Evolutionary conservation across 2,797 vertebrate species (phyloP), one percentile per base, ranked within the genome.

Genomic region (Lerista edwardsae): DNA sequence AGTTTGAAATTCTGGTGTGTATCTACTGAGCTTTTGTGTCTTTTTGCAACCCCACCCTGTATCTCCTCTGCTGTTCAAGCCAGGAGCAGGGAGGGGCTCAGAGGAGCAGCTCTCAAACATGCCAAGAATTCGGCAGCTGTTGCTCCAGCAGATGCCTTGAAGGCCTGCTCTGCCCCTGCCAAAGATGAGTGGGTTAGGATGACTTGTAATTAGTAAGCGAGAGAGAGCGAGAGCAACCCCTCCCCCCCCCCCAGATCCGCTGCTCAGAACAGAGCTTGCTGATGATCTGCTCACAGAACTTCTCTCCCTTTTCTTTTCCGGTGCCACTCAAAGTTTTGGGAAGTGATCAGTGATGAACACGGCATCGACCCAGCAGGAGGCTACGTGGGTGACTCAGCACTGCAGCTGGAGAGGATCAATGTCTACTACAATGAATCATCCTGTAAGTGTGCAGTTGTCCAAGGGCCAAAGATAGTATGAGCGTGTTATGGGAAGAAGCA

Each of bases 401-500:
- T 98, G 79, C 98, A 99, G 93, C 97, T 99, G 95, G 98, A 99
- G 92, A 93, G 98, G 74, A 97, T 98, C 95, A 98, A 97, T 87
- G 98, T 99, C 86, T 98, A 99, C 96, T 99, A 98, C 90, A 98
- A 98, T 89, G 97, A 98, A 95, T 98, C 98, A 8, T 98, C 97
- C 27, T 97, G 98, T 98, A 91, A 97, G 98, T 97, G 87, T 1
- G 86, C 86, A 84, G 1, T 5, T 29, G 80, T 61, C 31, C 64
- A 25, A 0, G 25, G 57, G 86, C 76, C 41, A 78, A 64, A 47
- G 39, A 71, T 29, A 4, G 0, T 51, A 27, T 9, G 61, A 17
- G 44, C 36, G 27, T 31, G 39, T 14, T 34, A 1, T 23, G 29
- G 31, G 34, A 11, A 29, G 31, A 51, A 51, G 55, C 74, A 39